Percentiles rank a stretch among this genome's conserved stretches.
These are phyloP conservation scores for Oenanthe oenanthe DNA, from an alignment of 2,113 vertebrate genomes.

Conservation along the genomic window DNA sequence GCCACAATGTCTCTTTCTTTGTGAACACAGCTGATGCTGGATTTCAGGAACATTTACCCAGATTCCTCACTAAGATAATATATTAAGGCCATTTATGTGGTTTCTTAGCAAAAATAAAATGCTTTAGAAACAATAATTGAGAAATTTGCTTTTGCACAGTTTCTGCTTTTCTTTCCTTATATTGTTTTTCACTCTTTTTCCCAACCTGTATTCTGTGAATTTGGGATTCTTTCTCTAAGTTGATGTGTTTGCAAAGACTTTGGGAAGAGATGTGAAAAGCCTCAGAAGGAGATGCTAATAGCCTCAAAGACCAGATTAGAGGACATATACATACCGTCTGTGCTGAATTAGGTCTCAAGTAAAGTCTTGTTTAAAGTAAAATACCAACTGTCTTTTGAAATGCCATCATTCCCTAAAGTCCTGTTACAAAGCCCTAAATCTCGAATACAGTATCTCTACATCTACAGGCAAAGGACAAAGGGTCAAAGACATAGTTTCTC, in stretches of 20 bases:
- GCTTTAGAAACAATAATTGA: background rate
- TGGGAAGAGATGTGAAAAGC: conserved; percentile 33
- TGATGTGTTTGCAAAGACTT: conserved; percentile 46
- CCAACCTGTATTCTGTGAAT: background rate
- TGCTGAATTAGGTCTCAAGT: conserved; percentile 60
- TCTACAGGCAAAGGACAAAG: conserved; percentile 74
- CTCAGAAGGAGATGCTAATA: conserved; percentile 47
- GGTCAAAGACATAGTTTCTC: conserved; percentile 71
- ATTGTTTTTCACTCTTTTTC: background rate
- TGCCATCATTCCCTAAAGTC: conserved; percentile 66
- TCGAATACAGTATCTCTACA: conserved; percentile 53
- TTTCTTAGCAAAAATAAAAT: background rate
- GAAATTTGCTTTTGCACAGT: background rate
- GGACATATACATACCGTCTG: conserved; percentile 34
- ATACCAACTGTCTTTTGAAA: conserved; percentile 71
- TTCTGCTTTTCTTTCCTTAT: background rate
- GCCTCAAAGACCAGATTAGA: conserved; percentile 60
- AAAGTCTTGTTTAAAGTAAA: conserved; percentile 72
- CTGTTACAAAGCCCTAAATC: conserved; percentile 70
- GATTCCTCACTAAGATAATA: background rate
- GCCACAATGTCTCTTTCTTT: background rate
- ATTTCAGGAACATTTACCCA: background rate
- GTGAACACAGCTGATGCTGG: background rate
- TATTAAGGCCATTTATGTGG: background rate
- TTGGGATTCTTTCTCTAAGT: conserved; percentile 2